Evolutionary conservation across 2,797 vertebrate species (phyloP).

Genomic region (Onychomys leucogaster): DNA sequence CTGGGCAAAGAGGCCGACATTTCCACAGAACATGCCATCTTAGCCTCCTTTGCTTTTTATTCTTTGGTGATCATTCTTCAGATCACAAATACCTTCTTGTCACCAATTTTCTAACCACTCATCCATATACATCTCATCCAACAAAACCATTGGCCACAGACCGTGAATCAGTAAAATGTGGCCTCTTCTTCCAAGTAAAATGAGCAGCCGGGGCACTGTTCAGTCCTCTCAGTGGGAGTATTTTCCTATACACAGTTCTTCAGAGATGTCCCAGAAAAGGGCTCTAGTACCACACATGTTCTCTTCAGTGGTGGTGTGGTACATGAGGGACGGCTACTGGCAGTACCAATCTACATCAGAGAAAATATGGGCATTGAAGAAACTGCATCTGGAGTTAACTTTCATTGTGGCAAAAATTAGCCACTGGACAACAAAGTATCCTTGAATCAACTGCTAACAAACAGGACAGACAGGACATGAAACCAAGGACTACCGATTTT

Average conservation of each 20-base stretch:
- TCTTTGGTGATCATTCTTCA: not conserved
- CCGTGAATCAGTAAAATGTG: not conserved
- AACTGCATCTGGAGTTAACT: too few species aligned
- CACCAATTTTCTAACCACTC: not conserved
- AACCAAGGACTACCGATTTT: too few species aligned
- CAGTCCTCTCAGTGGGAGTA: not conserved
- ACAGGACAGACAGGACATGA: too few species aligned
- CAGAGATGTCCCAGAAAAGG: not conserved
- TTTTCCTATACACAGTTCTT: not conserved
- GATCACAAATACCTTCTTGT: not conserved
- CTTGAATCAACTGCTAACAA: too few species aligned
- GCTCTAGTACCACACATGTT: not conserved
- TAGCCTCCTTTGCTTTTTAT: not conserved
- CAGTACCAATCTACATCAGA: too few species aligned
- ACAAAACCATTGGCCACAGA: not conserved
- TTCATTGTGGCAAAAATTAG: too few species aligned
- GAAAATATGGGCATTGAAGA: too few species aligned
- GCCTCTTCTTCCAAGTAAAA: not conserved
- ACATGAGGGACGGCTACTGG: too few species aligned
- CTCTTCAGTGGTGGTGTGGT: not conserved
- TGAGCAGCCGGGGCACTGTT: not conserved
- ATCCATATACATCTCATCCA: not conserved
- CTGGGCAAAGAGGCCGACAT: not conserved
- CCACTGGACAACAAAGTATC: too few species aligned
- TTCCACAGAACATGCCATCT: not conserved